phyloP scores from a whole-genome alignment of 2,797 vertebrate genomes.

The Benthosema pterotum region DNA sequence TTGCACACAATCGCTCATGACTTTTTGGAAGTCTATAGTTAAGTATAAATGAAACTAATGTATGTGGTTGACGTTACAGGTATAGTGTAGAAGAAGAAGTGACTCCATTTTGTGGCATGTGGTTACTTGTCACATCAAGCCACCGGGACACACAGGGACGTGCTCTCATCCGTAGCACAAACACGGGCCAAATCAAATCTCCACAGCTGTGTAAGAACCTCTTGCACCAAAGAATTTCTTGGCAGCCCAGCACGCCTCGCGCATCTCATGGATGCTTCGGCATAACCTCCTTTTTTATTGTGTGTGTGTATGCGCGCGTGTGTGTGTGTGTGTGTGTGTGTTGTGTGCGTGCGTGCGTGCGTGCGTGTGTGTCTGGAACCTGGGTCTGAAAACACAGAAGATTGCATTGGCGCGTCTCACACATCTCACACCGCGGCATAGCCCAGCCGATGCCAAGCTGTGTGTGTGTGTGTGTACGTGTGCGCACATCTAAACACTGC shows the following conservation, averaged over 20 bases:
- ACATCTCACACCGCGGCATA: constrained; percentile 16
- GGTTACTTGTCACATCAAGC: neutral
- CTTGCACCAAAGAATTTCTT: constrained; percentile 41
- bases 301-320: too few relatives aligned
- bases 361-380: constrained; percentile 13
- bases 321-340: too few relatives aligned
- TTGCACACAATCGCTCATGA: too few relatives aligned
- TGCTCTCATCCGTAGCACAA: constrained; percentile 45
- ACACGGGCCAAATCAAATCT: constrained; percentile 47
- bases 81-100: constrained; percentile 8
- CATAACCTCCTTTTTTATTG: constrained; percentile 11
- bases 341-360: too few relatives aligned
- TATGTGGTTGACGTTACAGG: too few relatives aligned
- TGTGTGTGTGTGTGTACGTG: neutral
- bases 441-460: neutral
- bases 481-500: constrained; percentile 31
- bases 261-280: constrained; percentile 41
- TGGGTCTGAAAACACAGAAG: constrained; percentile 58
- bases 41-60: too few relatives aligned
- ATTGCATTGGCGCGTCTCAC: constrained; percentile 59
- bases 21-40: too few relatives aligned
- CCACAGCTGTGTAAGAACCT: constrained; percentile 47
- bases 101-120: constrained; percentile 8
- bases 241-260: constrained; percentile 33
- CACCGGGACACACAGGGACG: constrained; percentile 28